phyloP scores from a whole-genome alignment of 2,888 invertebrate species.

The Candidula unifasciata region DNA sequence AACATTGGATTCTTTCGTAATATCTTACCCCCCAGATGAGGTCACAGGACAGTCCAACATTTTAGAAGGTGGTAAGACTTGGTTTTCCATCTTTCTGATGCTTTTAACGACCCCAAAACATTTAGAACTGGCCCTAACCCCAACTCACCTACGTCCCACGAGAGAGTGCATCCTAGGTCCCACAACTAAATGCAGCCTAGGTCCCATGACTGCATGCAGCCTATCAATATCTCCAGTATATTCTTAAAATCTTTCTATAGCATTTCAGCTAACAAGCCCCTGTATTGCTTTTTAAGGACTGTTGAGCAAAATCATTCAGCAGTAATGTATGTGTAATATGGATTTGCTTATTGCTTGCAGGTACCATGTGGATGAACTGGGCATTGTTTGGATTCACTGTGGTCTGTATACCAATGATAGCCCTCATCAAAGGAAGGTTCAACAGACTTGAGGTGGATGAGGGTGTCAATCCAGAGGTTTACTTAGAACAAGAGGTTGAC shows the following conservation, averaged over 20 bases:
- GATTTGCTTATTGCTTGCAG: conserved; percentile 51
- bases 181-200: too few relatives aligned
- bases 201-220: too few relatives aligned
- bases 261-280: not conserved
- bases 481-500: conserved; percentile 35
- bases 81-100: too few relatives aligned
- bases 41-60: too few relatives aligned
- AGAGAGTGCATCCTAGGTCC: too few relatives aligned
- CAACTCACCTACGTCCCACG: too few relatives aligned
- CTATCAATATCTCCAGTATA: not conserved
- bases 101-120: too few relatives aligned
- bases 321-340: not conserved
- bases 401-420: conserved; percentile 65
- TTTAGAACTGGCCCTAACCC: too few relatives aligned
- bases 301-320: not conserved
- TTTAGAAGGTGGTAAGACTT: too few relatives aligned
- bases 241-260: too few relatives aligned
- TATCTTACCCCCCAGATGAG: too few relatives aligned
- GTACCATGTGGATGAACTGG: conserved; percentile 69
- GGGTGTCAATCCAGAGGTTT: conserved; percentile 8
- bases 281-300: not conserved
- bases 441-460: conserved; percentile 68
- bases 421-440: conserved; percentile 64
- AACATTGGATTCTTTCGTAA: too few relatives aligned
- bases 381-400: conserved; percentile 60